These are phyloP conservation scores for Tyrannus savana DNA, from an alignment of 2,113 vertebrate species.

Conservation along the genomic window DNA sequence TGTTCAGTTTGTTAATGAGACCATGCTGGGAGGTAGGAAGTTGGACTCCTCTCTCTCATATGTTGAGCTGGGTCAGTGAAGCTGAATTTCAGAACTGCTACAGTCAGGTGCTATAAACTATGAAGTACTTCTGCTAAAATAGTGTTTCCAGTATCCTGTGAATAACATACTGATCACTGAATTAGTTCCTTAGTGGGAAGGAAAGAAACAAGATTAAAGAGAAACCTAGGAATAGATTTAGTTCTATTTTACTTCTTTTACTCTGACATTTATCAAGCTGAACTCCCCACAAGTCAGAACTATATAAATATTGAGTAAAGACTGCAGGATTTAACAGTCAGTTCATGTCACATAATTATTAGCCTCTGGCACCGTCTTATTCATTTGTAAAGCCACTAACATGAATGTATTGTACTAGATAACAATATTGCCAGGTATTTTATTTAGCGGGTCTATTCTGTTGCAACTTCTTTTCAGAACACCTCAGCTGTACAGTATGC, in stretches of 20 bases:
- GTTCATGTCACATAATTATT: conserved; percentile 54
- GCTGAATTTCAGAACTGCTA: conserved; percentile 56
- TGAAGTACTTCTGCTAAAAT: background rate
- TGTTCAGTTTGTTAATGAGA: conserved; percentile 60
- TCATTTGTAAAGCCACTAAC: conserved; percentile 52
- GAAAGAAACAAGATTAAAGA: conserved; percentile 39
- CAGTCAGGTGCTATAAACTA: background rate
- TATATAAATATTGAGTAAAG: conserved; percentile 59
- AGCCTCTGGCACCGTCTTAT: conserved; percentile 33
- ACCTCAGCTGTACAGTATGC: background rate
- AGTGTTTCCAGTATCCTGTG: background rate
- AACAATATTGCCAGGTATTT: conserved; percentile 44
- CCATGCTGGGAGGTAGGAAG: conserved; percentile 54
- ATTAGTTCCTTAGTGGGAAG: conserved; percentile 22
- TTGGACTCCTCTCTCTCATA: conserved; percentile 52
- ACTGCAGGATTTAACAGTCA: conserved; percentile 39
- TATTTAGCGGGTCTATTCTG: conserved; percentile 32
- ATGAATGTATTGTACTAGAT: conserved; percentile 25
- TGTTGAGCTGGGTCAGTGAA: conserved; percentile 39
- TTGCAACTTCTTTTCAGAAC: conserved; percentile 19
- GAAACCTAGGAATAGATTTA: conserved; percentile 30
- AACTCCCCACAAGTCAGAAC: conserved; percentile 27
- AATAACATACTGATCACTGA: conserved; percentile 15
- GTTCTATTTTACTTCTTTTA: conserved; percentile 28
- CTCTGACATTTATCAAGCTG: conserved; percentile 39